Base-by-base conservation (phyloP, 2,113 vertebrate species). In the Sphaerodactylus townsendi region DNA sequence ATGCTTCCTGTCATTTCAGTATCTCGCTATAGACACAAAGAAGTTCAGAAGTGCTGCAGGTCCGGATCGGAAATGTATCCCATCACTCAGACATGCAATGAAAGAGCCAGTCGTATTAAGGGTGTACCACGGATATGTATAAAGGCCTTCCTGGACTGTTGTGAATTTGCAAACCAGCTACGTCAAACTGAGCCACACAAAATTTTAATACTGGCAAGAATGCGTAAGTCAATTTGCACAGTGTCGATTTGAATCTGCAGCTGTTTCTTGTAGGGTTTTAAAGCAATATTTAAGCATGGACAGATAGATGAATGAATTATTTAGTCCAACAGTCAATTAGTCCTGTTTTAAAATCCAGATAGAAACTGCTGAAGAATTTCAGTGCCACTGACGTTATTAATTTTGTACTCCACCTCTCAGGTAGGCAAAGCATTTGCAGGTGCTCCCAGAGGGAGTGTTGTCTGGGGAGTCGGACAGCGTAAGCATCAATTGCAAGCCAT, bases 71-170 rank as follows among this genome's bases (percentile, higher is more conserved):
- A 0, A 19, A 88, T 71, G 23, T 88, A 46, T 4, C 96, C 96
- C 0, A 79, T 91, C 4, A 19, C 71, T 0, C 79, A 94, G 9
- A 96, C 76, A 28, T 99, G 98, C 85, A 9, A 0, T 0, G 10
- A 95, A 0, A 93, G 95, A 23, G 90, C 96, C 0, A 1, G 5
- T 0, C 91, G 89, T 5, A 75, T 83, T 2, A 39, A 0, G 0
- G 0, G 0, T 1, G 11, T 0, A 0, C 2, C 0, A 0, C 44
- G 9, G 9, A 10, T 0, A 0, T 99, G 98, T 77, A 0, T 83
- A 33, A 2, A 0, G 0, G 94, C 77, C 1, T 98, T 97, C 91
- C 80, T 0, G 0, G n/a, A 82, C 0, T 99, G 98, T 88, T 99
- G 98, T 78, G 53, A 70, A 41, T 91, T 81, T 5, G 82, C 94